These are phyloP conservation scores for Drosophila subobscura DNA, from an alignment of 1,140 invertebrate species.

Conservation along the genomic window DNA sequence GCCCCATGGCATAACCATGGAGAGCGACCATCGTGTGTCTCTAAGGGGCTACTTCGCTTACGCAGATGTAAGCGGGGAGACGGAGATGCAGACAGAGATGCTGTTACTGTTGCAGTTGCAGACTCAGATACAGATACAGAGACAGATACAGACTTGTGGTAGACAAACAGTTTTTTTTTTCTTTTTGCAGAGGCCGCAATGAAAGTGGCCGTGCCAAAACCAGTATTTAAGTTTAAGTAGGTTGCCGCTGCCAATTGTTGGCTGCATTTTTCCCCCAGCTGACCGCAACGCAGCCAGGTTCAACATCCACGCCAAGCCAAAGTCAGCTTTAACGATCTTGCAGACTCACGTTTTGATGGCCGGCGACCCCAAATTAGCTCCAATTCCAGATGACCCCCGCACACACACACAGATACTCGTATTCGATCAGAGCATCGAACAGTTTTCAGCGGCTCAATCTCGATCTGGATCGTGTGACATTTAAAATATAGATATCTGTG, in stretches of 20 bases:
- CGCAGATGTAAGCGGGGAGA: constrained; percentile 32
- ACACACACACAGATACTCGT: constrained; percentile 25
- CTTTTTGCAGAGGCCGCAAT: constrained; percentile 33
- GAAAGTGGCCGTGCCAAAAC: constrained; percentile 62
- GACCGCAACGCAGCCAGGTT: constrained; percentile 60
- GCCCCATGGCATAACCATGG: constrained; percentile 15
- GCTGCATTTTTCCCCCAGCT: constrained; percentile 46
- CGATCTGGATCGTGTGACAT: constrained; percentile 66
- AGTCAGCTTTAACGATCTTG: constrained; percentile 48
- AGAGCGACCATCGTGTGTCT: constrained; percentile 1
- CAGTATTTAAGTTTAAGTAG: constrained; percentile 71
- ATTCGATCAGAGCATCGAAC: constrained; percentile 23
- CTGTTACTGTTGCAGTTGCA: constrained; percentile 23
- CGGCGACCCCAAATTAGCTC: constrained; percentile 64
- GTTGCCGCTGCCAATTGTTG: constrained; percentile 50
- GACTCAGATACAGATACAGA: constrained; percentile 32
- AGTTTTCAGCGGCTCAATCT: constrained; percentile 35
- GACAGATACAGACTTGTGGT: constrained; percentile 35
- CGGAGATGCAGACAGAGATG: constrained; percentile 17
- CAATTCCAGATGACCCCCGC: constrained; percentile 56
- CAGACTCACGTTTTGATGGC: constrained; percentile 55
- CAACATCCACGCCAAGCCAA: constrained; percentile 66
- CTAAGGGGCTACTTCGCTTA: constrained; percentile 50
- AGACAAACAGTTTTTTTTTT: constrained; percentile 14
- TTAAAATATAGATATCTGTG: constrained; percentile 50